phyloP scores from a whole-genome alignment of 2,888 invertebrate genomes.

The Sepiola atlantica region DNA sequence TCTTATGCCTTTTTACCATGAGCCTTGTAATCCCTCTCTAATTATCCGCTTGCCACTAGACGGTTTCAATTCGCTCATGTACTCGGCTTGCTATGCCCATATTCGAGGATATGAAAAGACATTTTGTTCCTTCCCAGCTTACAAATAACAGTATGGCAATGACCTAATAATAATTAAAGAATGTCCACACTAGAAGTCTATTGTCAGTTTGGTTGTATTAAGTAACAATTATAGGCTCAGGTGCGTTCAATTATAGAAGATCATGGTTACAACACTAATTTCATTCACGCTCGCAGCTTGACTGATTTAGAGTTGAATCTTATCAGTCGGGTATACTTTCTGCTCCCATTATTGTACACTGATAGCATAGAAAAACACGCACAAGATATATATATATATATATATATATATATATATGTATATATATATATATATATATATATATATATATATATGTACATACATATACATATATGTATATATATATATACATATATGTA shows the following conservation, averaged over 20 bases:
- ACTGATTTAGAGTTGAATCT: background rate
- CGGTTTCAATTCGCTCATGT: background rate
- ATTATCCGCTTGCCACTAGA: background rate
- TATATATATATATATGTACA: background rate
- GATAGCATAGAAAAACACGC: no score
- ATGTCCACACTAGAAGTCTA: background rate
- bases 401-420: no score
- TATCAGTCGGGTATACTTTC: background rate
- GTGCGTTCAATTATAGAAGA: background rate
- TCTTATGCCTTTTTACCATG: background rate
- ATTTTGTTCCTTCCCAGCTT: background rate
- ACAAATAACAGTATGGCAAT: background rate
- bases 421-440: no score
- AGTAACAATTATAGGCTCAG: background rate
- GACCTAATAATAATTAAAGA: background rate
- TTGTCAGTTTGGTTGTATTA: background rate
- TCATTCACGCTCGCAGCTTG: background rate
- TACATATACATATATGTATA: background rate
- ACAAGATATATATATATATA: no score
- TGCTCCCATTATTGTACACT: background rate
- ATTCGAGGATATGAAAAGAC: background rate
- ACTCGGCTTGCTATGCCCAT: background rate
- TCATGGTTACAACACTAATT: background rate
- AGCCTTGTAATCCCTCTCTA: background rate
- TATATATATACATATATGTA: no score